Conservation (phyloP, 2,888 invertebrate genomes). For the Limnephilus auricula region DNA sequence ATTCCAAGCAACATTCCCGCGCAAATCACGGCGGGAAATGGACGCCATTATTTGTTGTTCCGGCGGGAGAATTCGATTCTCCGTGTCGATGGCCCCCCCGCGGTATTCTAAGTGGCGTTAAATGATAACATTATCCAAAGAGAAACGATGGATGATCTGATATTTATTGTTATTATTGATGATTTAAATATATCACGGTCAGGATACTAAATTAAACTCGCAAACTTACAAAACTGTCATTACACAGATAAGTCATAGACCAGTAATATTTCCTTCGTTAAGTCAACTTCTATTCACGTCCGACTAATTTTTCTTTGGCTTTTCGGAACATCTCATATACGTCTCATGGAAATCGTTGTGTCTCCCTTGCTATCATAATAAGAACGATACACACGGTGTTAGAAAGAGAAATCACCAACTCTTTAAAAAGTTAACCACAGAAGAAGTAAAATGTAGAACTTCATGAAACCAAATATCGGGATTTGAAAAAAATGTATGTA, state of each 20-base stretch:
- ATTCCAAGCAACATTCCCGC: constrained; percentile 27
- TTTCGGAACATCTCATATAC: no score
- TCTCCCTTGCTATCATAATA: no score
- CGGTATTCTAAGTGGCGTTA: constrained; percentile 1
- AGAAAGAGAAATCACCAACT: no score
- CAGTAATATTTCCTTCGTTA: not conserved
- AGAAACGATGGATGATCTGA: not conserved
- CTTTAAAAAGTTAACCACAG: no score
- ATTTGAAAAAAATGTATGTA: no score
- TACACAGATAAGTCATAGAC: not conserved
- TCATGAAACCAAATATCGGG: no score
- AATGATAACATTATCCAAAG: not conserved
- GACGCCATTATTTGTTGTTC: not conserved
- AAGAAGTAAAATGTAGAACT: no score
- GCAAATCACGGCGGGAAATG: constrained; percentile 21
- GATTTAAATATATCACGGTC: not conserved
- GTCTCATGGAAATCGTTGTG: no score
- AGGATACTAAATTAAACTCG: not conserved
- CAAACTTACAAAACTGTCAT: not conserved
- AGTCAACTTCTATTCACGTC: not conserved
- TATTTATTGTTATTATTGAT: not conserved
- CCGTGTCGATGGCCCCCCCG: not conserved
- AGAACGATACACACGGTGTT: no score
- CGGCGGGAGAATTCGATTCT: constrained; percentile 29
- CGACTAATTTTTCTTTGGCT: no score